Evolutionary conservation across 2,113 vertebrate species (phyloP).

Genomic region (Chrysochloris asiatica): DNA sequence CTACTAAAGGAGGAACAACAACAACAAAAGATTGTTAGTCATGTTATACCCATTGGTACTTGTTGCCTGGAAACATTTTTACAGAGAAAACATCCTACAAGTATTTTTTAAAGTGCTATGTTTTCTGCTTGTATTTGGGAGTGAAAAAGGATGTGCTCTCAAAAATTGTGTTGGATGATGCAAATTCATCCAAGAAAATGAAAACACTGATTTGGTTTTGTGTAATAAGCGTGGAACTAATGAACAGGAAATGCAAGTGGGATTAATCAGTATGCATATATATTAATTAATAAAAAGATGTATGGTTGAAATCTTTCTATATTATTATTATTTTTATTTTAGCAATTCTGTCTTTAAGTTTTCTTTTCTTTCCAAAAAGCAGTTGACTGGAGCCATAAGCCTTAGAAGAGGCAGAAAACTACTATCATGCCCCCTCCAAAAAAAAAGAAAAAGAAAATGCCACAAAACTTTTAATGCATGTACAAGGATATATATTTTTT

Average conservation of each 20-base stretch:
- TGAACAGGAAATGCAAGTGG: no score
- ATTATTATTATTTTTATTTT: not conserved
- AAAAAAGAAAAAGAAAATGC: no score
- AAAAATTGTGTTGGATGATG: not conserved
- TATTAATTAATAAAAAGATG: not conserved
- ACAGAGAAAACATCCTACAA: not conserved
- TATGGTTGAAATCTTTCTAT: not conserved
- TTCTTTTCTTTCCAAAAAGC: constrained; percentile 10
- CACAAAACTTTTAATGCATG: not conserved
- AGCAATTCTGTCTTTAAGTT: not conserved
- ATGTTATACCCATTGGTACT: not conserved
- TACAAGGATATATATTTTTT: not conserved
- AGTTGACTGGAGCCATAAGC: not conserved
- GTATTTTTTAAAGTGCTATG: not conserved
- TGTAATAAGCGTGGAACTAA: not conserved
- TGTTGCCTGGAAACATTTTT: not conserved
- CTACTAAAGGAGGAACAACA: not conserved
- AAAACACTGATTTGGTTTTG: not conserved
- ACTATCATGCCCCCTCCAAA: not conserved
- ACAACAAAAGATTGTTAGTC: not conserved
- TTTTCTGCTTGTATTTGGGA: not conserved
- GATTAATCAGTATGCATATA: no score
- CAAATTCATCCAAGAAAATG: not conserved
- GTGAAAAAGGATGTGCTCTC: not conserved
- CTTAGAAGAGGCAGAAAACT: not conserved